A percentile compares a stretch with the other conserved stretches of the same genome.
These are phyloP conservation scores for Gobionotothen gibberifrons DNA, from an alignment of 2,797 vertebrate species.

Conservation along the genomic window DNA sequence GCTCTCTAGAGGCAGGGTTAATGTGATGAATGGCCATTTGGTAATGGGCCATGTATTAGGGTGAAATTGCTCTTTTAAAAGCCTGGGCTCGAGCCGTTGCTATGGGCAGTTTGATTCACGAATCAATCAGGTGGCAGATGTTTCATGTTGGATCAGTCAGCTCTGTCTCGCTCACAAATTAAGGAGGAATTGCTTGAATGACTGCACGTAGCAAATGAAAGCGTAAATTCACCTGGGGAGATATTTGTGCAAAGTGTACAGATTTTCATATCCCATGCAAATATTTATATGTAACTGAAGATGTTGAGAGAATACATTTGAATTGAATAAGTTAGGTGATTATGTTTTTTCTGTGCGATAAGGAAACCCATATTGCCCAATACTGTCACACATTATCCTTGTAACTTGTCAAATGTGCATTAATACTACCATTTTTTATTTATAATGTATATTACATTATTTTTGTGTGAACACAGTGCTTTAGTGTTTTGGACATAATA, in stretches of 20 bases:
- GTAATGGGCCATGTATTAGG: conserved; percentile 83
- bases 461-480: not conserved
- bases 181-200: conserved; percentile 35
- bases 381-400: not conserved
- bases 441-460: not conserved
- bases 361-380: not conserved
- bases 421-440: not conserved
- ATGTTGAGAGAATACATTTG: not conserved
- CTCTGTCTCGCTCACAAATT: conserved; percentile 31
- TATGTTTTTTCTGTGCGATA: conserved; percentile 18
- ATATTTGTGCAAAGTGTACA: too few relatives aligned
- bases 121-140: conserved; percentile 81
- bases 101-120: conserved; percentile 74
- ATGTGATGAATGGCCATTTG: conserved; percentile 79
- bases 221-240: conserved; percentile 3
- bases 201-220: conserved; percentile 20
- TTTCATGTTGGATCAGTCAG: conserved; percentile 72
- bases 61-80: conserved; percentile 76
- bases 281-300: not conserved
- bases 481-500: not conserved
- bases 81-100: conserved; percentile 62
- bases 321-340: not conserved
- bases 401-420: too few relatives aligned
- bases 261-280: not conserved
- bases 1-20: conserved; percentile 66